Evolutionary conservation across 2,888 invertebrate species (phyloP), one percentile per base, ranked within the genome.

Genomic region (Chymomyza fuscimana): DNA sequence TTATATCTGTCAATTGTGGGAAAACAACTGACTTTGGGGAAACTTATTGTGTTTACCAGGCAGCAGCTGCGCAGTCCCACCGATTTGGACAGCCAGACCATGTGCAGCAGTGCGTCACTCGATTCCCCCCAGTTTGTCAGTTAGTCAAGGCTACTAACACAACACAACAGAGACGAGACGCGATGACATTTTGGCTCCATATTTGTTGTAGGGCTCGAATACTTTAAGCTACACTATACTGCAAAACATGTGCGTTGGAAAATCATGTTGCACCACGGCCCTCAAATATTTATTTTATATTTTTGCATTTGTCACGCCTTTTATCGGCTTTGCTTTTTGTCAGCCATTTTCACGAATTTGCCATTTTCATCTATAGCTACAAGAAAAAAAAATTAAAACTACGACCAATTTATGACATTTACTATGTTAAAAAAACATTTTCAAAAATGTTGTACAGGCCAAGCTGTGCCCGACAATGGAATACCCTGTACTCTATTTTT

Each of bases 371-470:
- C 51, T n/a, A 16, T 9, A 51, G 51, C 51, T 15, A 16, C 16
- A 51, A 16, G 81, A 81, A 67, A 68, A 69, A 67, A 67, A 75
- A 75, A 65, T 70, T 65, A 70, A 70, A 86, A 74, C 74, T 72
- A 73, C 71, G 69, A 69, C 61, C 70, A 84, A 83, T 86, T 86
- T 87, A 86, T 83, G 80, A 70, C 80, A 66, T 76, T 83, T 81
- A 32, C 32, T 32, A 75, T 74, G 70, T 62, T 36, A 61, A 61
- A 69, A 64, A 16, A 6, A 4, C n/a, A 32, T 1, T 5, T 32
- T 32, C 7, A 0, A 32, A 32, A 32, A 32, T 32, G 32, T 9
- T 32, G 1, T 7, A 32, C 7, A 32, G 32, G 7, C 32, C 32
- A 32, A 6, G 7, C 7, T 32, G 0, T 32, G 4, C 7, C 32